Conservation (phyloP, 2,888 invertebrate genomes). For the Gibbula magus region DNA sequence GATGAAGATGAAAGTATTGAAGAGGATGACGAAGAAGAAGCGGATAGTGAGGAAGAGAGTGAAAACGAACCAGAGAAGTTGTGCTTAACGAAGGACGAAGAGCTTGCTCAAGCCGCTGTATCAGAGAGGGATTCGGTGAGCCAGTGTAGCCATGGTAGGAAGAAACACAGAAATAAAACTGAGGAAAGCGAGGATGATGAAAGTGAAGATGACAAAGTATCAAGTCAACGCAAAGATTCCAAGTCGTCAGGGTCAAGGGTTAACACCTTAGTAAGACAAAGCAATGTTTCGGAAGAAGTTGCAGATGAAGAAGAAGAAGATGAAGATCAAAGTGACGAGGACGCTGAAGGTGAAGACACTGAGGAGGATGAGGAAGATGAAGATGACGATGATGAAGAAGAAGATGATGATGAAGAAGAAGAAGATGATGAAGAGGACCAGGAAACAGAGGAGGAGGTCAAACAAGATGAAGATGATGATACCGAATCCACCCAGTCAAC, state of each 20-base stretch:
- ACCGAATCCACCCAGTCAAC: not conserved
- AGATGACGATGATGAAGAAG: slow-evolving; percentile 26
- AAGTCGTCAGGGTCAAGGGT: not conserved
- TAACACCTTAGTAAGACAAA: not conserved
- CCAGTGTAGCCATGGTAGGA: not conserved
- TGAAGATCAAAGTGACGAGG: not conserved
- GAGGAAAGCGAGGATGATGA: not conserved
- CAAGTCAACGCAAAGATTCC: not conserved
- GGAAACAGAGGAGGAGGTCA: not conserved
- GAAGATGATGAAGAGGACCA: slow-evolving; percentile 21
- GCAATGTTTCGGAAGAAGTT: not conserved
- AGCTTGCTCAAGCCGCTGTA: not conserved
- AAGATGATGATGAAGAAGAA: slow-evolving; percentile 26
- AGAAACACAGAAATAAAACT: not conserved
- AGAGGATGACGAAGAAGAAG: not conserved
- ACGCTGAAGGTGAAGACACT: not conserved
- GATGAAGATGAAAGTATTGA: not conserved
- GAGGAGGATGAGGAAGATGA: slow-evolving; percentile 21
- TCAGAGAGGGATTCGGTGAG: slow-evolving; percentile 14
- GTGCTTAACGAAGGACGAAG: not conserved
- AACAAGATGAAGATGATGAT: slow-evolving; percentile 24
- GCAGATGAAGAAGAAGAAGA: not conserved
- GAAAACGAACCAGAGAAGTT: not conserved
- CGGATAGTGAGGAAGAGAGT: not conserved
- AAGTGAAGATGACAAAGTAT: not conserved